Conservation (phyloP, 2,888 invertebrate genomes). For the Chirona hameri region DNA sequence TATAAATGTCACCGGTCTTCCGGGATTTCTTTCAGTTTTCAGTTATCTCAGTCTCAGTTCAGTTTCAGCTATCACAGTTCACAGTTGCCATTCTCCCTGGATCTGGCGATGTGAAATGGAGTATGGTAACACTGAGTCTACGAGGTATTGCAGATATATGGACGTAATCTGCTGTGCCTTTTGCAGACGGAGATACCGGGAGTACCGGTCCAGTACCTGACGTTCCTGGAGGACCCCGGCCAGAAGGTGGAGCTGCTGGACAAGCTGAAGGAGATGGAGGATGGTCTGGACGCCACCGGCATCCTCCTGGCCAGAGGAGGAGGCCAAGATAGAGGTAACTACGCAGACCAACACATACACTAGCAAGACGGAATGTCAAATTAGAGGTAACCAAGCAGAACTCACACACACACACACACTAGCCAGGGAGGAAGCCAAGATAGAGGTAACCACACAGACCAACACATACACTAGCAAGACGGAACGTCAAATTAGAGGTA, state of each 20-base stretch:
- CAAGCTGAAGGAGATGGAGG: slow-evolving; percentile 71
- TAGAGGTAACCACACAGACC: slow-evolving; percentile 55
- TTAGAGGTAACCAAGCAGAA: slow-evolving; percentile 56
- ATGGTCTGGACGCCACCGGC: slow-evolving; percentile 65
- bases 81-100: no score
- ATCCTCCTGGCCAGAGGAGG: slow-evolving; percentile 73
- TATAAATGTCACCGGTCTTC: no score
- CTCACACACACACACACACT: no score
- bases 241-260: slow-evolving; percentile 68
- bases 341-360: no score
- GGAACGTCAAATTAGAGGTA: slow-evolving; percentile 74
- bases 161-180: slow-evolving; percentile 28
- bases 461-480: no score
- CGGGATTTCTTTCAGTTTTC: no score
- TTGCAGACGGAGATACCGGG: slow-evolving; percentile 59
- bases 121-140: no score
- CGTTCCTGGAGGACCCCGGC: slow-evolving; percentile 61
- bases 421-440: slow-evolving; percentile 73
- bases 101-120: no score
- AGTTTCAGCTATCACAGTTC: no score
- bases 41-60: no score
- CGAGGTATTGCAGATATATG: no score
- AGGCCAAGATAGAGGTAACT: slow-evolving; percentile 68
- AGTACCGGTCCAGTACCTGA: slow-evolving; percentile 67
- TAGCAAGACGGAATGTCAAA: no score